Evolutionary conservation across 2,113 vertebrate species (phyloP).

Genomic region (Hipposideros armiger): DNA sequence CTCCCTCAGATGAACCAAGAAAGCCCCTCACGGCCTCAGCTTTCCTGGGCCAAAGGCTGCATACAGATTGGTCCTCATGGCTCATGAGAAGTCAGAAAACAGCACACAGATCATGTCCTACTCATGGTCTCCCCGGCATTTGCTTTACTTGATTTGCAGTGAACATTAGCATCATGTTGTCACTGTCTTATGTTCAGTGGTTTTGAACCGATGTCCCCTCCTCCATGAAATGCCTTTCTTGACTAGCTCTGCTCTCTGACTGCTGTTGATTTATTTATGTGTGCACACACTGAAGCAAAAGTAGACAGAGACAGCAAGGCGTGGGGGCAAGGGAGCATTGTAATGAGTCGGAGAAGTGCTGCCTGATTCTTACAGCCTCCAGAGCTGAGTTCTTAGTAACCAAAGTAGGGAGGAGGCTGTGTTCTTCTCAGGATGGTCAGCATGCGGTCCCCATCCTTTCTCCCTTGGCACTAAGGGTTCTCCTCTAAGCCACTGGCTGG

Average conservation of each 20-base stretch:
- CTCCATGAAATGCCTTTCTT: not conserved
- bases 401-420: not conserved
- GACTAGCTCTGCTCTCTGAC: not conserved
- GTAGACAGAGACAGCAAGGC: not conserved
- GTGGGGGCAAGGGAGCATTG: accelerated
- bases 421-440: too few species aligned
- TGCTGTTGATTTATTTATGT: not conserved
- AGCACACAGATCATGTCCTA: accelerated
- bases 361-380: accelerated
- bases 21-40: accelerated
- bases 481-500: not conserved
- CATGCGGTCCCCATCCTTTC: accelerated
- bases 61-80: accelerated
- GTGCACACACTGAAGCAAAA: not conserved
- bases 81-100: not conserved
- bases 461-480: not conserved
- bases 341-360: accelerated
- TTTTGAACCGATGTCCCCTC: not conserved
- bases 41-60: not conserved
- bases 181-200: not conserved
- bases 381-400: not conserved
- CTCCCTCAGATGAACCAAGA: not conserved
- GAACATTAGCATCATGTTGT: not conserved
- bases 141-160: too few species aligned
- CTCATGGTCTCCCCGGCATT: not conserved